Base-by-base conservation (phyloP, 2,113 vertebrate species). In the Cyphomyrus discorhynchus region DNA sequence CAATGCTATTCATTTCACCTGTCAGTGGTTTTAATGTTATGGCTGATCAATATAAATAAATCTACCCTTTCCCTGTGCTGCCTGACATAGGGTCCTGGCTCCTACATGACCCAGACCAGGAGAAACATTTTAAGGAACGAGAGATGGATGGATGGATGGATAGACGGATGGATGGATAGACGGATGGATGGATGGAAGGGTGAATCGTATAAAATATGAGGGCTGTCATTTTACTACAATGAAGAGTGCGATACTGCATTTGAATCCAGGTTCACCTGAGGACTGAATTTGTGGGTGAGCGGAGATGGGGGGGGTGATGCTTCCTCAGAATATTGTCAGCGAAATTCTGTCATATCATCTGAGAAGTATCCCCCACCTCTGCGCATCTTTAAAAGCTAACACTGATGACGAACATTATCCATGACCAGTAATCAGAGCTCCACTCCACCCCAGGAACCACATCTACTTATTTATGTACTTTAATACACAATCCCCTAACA, bases 291-390 rank as follows among this genome's bases (percentile, higher is more conserved):
- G 35, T 15, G 15, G 27, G 8, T 87, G 50, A 53, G 31, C 0
- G 19, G 31, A 6, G 35, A 19, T 15, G 31, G 35, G 27, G 50
- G 31, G 27, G 86, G 17, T 19, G 35, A 56, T 35, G 52, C 21
- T 35, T 80, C 31, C 35, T 80, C 74, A 42, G 31, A 80, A 35
- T 31, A 35, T 21, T 35, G 70, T 80, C 62, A 90, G 89, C 21
- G 8, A n/a, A 82, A 42, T 47, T 90, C 46, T 89, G 50, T 47
- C 90, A 42, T 88, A 70, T 90, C 80, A 89, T 92, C 70, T 74
- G 86, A 74, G 66, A 42, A 66, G 35, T 62, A 7, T 27, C 83
- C 53, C 83, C 56, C 46, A 46, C 42, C 90, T 17, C 49, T 50
- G 89, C 6, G 15, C 80, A 50, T 70, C 80, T 58, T 47, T 35